Evolutionary conservation across 2,797 vertebrate species (phyloP).

Genomic region (Muscicapa striata): DNA sequence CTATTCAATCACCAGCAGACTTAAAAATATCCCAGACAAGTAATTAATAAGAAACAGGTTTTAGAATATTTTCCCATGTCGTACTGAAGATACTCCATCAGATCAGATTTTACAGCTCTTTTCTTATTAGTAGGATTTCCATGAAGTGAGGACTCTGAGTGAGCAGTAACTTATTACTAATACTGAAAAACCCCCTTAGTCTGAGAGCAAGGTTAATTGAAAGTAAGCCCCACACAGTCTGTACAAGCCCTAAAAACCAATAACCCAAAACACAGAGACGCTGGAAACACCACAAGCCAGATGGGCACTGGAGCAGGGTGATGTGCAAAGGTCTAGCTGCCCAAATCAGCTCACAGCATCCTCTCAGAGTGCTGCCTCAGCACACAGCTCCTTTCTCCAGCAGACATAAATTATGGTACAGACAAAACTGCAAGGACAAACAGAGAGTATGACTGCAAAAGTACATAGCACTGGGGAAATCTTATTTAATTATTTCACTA

Average conservation of each 20-base stretch:
- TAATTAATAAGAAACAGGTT: not conserved
- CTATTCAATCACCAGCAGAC: not conserved
- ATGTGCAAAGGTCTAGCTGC: not conserved
- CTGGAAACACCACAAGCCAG: not conserved
- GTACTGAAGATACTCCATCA: not conserved
- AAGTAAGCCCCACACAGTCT: not conserved
- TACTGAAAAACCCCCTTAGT: not conserved
- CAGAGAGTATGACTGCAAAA: not conserved
- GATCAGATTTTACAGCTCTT: not conserved
- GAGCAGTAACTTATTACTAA: not conserved
- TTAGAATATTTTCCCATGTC: fast-evolving
- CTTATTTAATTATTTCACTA: not conserved
- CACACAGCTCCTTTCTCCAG: not conserved
- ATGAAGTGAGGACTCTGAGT: not conserved
- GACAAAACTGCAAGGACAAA: constrained; percentile 21
- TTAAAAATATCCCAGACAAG: not conserved
- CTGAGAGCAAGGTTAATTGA: not conserved
- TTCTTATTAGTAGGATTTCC: not conserved
- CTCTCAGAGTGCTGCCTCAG: not conserved
- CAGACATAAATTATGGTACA: not conserved
- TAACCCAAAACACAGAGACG: not conserved
- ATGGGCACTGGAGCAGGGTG: not conserved
- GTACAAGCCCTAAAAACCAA: not conserved
- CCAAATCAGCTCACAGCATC: not conserved
- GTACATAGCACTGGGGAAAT: not conserved